These are phyloP conservation scores for Scaptodrosophila latifasciaeformis DNA, from an alignment of 2,888 invertebrate species.

Conservation along the genomic window DNA sequence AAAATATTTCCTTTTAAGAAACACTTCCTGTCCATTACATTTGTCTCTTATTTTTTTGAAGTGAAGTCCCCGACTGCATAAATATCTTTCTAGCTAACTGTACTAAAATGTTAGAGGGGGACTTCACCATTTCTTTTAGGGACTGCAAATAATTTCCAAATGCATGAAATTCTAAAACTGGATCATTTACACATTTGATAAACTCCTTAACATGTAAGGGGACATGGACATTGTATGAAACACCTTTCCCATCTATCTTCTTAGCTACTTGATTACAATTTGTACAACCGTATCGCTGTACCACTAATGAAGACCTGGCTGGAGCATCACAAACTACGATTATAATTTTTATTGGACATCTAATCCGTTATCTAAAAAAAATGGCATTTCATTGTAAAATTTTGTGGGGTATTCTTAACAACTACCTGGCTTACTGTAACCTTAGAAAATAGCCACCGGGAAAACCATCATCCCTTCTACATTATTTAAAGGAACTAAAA, in stretches of 20 bases:
- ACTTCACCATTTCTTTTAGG: not conserved
- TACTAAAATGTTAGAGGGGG: slow-evolving; percentile 3
- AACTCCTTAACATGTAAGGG: slow-evolving; percentile 6
- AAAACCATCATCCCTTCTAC: not conserved
- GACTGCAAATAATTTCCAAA: slow-evolving; percentile 17
- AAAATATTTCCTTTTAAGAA: not conserved
- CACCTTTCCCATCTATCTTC: slow-evolving; percentile 13
- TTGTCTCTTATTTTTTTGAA: not conserved
- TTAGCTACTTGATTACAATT: not conserved
- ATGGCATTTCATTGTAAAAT: too few relatives aligned
- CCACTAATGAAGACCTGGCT: slow-evolving; percentile 6
- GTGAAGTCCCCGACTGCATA: not conserved
- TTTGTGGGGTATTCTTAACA: not conserved
- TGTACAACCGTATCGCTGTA: not conserved
- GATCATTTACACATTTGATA: not conserved
- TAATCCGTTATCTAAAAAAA: too few relatives aligned
- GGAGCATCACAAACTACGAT: slow-evolving; percentile 11
- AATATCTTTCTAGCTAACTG: slow-evolving; percentile 5
- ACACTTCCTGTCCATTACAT: not conserved
- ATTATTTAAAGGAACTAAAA: slow-evolving; percentile 10
- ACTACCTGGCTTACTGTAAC: too few relatives aligned
- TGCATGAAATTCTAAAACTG: not conserved
- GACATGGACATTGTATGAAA: slow-evolving; percentile 12
- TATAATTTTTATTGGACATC: not conserved
- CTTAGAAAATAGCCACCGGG: not conserved